phyloP scores from a whole-genome alignment of 2,888 invertebrate species.

The Oligia fasciuncula region DNA sequence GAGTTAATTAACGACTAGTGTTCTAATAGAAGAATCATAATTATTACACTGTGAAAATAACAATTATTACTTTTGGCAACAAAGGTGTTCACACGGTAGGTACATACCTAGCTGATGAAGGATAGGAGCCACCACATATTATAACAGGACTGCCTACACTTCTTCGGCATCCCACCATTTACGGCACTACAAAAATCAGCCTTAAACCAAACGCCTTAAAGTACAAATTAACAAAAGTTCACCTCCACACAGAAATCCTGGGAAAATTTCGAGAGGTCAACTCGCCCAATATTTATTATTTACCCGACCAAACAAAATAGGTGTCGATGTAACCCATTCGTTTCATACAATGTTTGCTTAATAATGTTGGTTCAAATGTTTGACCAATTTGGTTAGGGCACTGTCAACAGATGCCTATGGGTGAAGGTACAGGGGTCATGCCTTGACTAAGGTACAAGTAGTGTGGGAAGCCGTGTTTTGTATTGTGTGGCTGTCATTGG shows the following conservation, averaged over 20 bases:
- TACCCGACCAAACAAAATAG: conserved; percentile 79
- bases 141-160: conserved; percentile 14
- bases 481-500: conserved; percentile 49
- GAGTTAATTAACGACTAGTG: not conserved
- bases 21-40: not conserved
- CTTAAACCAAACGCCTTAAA: conserved; percentile 17
- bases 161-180: conserved; percentile 9
- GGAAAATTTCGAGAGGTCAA: conserved; percentile 81
- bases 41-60: not conserved
- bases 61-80: not conserved
- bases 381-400: conserved; percentile 76
- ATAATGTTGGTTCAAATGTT: conserved; percentile 69
- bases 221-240: conserved; percentile 5
- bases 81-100: not conserved
- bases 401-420: conserved; percentile 75
- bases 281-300: conserved; percentile 74
- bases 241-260: conserved; percentile 69
- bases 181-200: conserved; percentile 26
- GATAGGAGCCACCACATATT: not conserved
- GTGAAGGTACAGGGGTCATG: conserved; percentile 77
- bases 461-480: conserved; percentile 61
- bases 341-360: conserved; percentile 73
- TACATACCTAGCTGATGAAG: not conserved
- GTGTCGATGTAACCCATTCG: conserved; percentile 82
- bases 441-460: conserved; percentile 44